These are phyloP conservation scores for Turdus rufiventris DNA, from an alignment of 2,113 vertebrate genomes.

Conservation along the genomic window DNA sequence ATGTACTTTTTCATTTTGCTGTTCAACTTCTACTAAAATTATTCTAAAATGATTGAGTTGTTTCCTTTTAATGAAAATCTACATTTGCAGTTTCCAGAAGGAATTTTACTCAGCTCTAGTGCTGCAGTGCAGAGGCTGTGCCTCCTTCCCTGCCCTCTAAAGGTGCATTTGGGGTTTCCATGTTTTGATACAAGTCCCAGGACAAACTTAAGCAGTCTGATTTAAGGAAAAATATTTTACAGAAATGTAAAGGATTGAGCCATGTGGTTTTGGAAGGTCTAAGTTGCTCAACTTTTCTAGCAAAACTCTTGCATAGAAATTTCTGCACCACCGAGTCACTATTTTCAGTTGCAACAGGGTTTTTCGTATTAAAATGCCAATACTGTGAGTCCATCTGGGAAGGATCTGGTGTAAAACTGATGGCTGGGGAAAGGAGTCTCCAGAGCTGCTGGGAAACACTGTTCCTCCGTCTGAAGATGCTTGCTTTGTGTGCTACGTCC, in stretches of 20 bases:
- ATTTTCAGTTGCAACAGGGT: neutral
- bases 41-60: neutral
- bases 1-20: constrained; percentile 3
- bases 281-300: neutral
- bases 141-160: neutral
- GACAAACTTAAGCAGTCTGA: neutral
- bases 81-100: neutral
- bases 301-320: neutral
- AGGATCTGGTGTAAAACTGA: neutral
- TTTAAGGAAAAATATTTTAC: neutral
- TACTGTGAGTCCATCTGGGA: neutral
- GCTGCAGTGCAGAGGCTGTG: neutral
- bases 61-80: constrained; percentile 15
- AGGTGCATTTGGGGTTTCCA: neutral
- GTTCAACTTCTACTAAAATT: neutral
- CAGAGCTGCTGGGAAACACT: neutral
- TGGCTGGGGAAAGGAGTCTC: neutral
- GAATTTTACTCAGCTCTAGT: neutral
- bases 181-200: neutral
- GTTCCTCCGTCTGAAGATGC: neutral
- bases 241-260: neutral
- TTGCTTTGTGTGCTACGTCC: neutral
- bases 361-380: neutral
- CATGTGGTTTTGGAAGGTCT: neutral
- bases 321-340: neutral